These are phyloP conservation scores for Epirrhoe alternata DNA, from an alignment of 2,888 invertebrate genomes.

Conservation along the genomic window DNA sequence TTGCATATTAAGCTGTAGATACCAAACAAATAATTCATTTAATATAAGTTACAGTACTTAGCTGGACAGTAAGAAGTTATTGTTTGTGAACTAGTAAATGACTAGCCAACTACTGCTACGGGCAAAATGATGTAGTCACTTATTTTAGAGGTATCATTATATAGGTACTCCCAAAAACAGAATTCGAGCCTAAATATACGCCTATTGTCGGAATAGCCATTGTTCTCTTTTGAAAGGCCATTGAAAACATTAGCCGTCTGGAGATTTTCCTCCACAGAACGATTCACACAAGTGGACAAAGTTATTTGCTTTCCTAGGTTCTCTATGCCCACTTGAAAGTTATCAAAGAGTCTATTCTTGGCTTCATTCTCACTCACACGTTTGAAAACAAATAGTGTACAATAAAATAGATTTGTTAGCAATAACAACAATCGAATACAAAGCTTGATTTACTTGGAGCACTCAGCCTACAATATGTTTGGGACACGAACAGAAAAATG, in stretches of 20 bases:
- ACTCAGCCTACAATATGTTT: slow-evolving; percentile 48
- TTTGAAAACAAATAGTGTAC: slow-evolving; percentile 3
- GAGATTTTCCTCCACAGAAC: slow-evolving; percentile 49
- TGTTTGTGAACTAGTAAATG: background rate
- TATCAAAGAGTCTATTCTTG: background rate
- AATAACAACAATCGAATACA: slow-evolving; percentile 38
- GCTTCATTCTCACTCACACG: background rate
- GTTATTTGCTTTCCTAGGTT: slow-evolving; percentile 47
- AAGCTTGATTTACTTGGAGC: slow-evolving; percentile 38
- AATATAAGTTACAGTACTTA: background rate
- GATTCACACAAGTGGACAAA: slow-evolving; percentile 49
- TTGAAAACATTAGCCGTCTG: slow-evolving; percentile 57
- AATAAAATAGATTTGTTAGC: slow-evolving; percentile 7
- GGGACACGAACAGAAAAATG: slow-evolving; percentile 50
- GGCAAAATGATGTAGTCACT: background rate
- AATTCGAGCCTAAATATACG: slow-evolving; percentile 25
- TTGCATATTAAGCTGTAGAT: too few relatives aligned
- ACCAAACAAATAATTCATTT: too few relatives aligned
- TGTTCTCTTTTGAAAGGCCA: slow-evolving; percentile 55
- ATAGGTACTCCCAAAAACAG: slow-evolving; percentile 18
- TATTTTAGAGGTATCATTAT: slow-evolving; percentile 7
- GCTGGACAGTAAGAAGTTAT: background rate
- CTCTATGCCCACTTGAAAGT: background rate
- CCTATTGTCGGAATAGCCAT: slow-evolving; percentile 45
- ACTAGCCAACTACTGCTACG: background rate